Evolutionary conservation across 1,140 invertebrate genomes (phyloP).

Genomic region (Atta colombica): DNA sequence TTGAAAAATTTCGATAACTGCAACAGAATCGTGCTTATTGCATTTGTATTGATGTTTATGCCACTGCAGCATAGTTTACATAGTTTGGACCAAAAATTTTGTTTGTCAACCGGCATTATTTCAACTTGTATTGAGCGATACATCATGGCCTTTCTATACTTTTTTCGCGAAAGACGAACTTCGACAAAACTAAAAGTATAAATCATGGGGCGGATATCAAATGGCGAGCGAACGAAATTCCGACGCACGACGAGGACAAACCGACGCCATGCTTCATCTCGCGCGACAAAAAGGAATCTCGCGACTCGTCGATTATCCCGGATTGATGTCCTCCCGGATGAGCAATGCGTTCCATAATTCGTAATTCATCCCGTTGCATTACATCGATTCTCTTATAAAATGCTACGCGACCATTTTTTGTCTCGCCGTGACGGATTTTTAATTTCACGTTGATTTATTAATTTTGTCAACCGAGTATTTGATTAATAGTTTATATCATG

Average conservation of each 20-base stretch:
- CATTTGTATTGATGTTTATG: slow-evolving; percentile 31
- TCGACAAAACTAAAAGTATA: slow-evolving; percentile 75
- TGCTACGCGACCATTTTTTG: slow-evolving; percentile 1
- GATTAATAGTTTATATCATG: slow-evolving; percentile 43
- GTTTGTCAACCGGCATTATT: slow-evolving; percentile 38
- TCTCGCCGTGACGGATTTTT: slow-evolving; percentile 28
- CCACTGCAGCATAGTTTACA: background rate
- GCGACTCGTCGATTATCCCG: slow-evolving; percentile 64
- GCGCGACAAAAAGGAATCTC: slow-evolving; percentile 57
- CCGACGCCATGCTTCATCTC: slow-evolving; percentile 57
- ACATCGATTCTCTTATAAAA: slow-evolving; percentile 46
- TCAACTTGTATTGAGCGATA: slow-evolving; percentile 70
- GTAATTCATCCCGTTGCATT: slow-evolving; percentile 59
- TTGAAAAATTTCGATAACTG: slow-evolving; percentile 11
- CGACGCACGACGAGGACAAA: slow-evolving; percentile 63
- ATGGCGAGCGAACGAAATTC: slow-evolving; percentile 72
- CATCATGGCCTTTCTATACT: slow-evolving; percentile 71
- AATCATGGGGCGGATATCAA: slow-evolving; percentile 73
- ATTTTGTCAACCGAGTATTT: slow-evolving; percentile 41
- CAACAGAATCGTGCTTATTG: background rate
- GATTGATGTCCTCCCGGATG: slow-evolving; percentile 55
- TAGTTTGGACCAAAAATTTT: slow-evolving; percentile 29
- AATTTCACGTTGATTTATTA: slow-evolving; percentile 57
- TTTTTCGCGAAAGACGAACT: slow-evolving; percentile 70
- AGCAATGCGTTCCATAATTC: slow-evolving; percentile 61